Evolutionary conservation across 2,888 invertebrate genomes (phyloP).

Genomic region (Amitus sp.): DNA sequence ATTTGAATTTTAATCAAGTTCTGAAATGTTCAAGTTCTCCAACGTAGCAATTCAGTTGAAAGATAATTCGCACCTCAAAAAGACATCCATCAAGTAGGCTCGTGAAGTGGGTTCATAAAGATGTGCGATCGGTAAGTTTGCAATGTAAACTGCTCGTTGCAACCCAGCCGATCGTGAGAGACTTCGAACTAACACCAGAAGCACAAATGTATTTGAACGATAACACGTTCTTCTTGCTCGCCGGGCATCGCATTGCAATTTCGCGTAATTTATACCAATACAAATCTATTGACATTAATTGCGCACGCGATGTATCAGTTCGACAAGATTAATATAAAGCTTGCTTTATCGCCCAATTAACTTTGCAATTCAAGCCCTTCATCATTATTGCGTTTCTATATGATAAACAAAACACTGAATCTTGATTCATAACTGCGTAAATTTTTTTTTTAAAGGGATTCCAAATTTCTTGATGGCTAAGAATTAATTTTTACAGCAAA

Average conservation of each 20-base stretch:
- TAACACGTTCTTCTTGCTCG: constrained; percentile 60
- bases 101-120: constrained; percentile 34
- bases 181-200: constrained; percentile 45
- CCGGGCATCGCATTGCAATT: constrained; percentile 49
- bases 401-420: too few relatives aligned
- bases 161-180: constrained; percentile 36
- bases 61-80: constrained; percentile 32
- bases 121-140: constrained; percentile 37
- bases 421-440: too few relatives aligned
- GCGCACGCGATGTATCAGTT: constrained; percentile 59
- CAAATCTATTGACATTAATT: constrained; percentile 54
- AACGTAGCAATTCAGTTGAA: constrained; percentile 19
- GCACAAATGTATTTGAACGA: constrained; percentile 53
- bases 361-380: constrained; percentile 41
- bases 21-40: too few relatives aligned
- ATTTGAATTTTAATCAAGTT: too few relatives aligned
- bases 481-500: too few relatives aligned
- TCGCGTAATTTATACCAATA: constrained; percentile 59
- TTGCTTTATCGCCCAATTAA: constrained; percentile 56
- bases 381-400: too few relatives aligned
- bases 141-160: constrained; percentile 28
- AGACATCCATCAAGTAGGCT: constrained; percentile 32
- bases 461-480: too few relatives aligned
- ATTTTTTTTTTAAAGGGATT: too few relatives aligned
- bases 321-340: constrained; percentile 56